Percentiles rank a stretch among this genome's conserved stretches.
Conservation (phyloP, 2,888 invertebrate species). For the Cephus pulcher region DNA sequence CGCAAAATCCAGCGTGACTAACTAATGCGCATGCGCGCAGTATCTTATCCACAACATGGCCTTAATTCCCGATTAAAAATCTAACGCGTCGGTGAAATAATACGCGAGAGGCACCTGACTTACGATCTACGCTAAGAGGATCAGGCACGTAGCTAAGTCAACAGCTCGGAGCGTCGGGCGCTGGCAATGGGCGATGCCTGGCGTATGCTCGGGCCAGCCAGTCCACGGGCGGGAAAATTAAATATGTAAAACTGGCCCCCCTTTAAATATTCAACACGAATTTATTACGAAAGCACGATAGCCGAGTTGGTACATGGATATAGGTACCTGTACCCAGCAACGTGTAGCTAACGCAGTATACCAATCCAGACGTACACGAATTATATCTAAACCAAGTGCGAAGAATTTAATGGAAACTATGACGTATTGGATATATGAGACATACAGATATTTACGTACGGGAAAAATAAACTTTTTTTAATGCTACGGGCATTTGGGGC, state of each 20-base stretch:
- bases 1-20: neutral
- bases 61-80: constrained; percentile 3
- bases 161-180: constrained; percentile 25
- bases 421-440: neutral
- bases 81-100: neutral
- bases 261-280: constrained; percentile 37
- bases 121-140: constrained; percentile 15
- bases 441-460: neutral
- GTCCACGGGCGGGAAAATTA: constrained; percentile 28
- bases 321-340: neutral
- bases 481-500: neutral
- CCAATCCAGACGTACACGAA: neutral
- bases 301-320: constrained; percentile 1
- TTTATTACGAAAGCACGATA: constrained; percentile 40
- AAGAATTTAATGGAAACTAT: neutral
- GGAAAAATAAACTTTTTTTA: neutral
- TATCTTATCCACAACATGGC: neutral
- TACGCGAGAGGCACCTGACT: constrained; percentile 6
- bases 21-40: neutral
- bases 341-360: neutral
- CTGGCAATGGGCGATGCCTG: too few relatives aligned
- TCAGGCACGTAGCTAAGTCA: constrained; percentile 29
- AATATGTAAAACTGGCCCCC: constrained; percentile 37
- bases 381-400: neutral
- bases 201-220: neutral